Evolutionary conservation across 2,113 vertebrate species (phyloP), one percentile per base, ranked within the genome.

Genomic region (Pimephales promelas): DNA sequence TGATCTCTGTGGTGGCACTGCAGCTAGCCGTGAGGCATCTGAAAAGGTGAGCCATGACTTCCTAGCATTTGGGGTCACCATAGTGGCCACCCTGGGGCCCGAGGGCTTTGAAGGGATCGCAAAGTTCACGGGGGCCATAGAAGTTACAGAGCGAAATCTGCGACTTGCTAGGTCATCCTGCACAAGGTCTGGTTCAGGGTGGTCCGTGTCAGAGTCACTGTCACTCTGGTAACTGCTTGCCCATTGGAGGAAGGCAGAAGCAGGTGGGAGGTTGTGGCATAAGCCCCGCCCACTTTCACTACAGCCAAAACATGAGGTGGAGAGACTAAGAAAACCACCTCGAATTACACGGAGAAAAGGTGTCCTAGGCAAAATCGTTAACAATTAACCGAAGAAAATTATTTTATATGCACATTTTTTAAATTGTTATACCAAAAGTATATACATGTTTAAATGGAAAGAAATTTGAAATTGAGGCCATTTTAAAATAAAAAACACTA

Each of bases 101-200:
- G 7, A 1, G 2, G 87, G 0, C 83, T 88, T 89, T 87, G 82
- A 86, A 87, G 91, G 88, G 54, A 89, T 52, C 43, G 90, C 71
- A 88, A 87, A 92, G 88, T 88, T 89, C 86, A 87, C 56, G 8
- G 89, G 91, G 49, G 86, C 87, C 89, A 10, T 11, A 10, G 74
- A 68, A 54, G 87, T 91, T 87, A 85, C 88, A 71, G 88, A 83
- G 83, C 89, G 92, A 88, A 94, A 95, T 90, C 93, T 94, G 86
- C 86, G 88, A 22, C 93, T 90, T 52, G 93, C 93, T 82, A 95
- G 92, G 90, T 95, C 94, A 88, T 94, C 93, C 90, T 90, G 89
- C 84, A 93, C 80, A 81, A 92, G 0, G 6, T 92, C 92, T 0
- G 93, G 93, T 56, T 88, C 92, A 72, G 90, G 87, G 90, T 88